Conservation (phyloP, 2,113 vertebrate genomes). For the Cricetomys ansorgei region DNA sequence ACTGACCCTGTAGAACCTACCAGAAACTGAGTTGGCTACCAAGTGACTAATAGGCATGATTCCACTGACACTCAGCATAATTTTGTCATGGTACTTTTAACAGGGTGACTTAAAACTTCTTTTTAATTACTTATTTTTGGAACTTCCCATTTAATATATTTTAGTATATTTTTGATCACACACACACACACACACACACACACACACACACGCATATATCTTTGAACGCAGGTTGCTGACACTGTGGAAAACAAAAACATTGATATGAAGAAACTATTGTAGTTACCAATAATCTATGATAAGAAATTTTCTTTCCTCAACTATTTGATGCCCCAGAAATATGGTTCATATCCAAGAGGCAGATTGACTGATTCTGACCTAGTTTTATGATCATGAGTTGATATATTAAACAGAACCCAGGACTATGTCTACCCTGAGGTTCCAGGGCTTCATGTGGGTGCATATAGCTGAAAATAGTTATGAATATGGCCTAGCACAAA, state of each 20-base stretch:
- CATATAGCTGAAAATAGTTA: neutral
- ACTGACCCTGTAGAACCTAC: too few relatives aligned
- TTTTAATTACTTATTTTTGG: neutral
- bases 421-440: too few relatives aligned
- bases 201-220: too few relatives aligned
- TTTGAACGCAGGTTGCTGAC: neutral
- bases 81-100: neutral
- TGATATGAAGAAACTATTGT: neutral
- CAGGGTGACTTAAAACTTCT: neutral
- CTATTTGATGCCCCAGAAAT: slow-evolving; percentile 9
- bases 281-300: neutral
- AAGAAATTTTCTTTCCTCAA: neutral
- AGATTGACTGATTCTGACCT: neutral
- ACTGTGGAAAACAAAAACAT: neutral
- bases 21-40: neutral
- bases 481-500: neutral
- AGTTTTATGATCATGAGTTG: neutral
- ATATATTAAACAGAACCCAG: neutral
- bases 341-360: neutral
- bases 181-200: too few relatives aligned
- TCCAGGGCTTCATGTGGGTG: too few relatives aligned
- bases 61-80: neutral
- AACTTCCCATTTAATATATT: neutral
- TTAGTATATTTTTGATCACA: too few relatives aligned
- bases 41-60: neutral